Base-by-base conservation (phyloP, 2,888 invertebrate species). In the Tipula confusa region DNA sequence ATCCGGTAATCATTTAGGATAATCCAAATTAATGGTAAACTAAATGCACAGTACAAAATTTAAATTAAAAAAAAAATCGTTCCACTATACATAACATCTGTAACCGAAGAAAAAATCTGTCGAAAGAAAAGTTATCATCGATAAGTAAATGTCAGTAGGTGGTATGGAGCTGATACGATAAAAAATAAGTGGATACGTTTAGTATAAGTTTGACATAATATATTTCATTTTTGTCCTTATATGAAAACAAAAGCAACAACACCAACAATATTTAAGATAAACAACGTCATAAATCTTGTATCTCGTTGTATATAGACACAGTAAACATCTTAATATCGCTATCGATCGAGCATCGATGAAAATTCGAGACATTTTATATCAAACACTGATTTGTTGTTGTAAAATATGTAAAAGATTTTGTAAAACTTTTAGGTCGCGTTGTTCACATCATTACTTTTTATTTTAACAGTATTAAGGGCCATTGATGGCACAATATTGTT, bases 151-250 rank as follows among this genome's bases (percentile, higher is more conserved):
- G 43, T 43, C 13, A 2, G 43, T n/a, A 38, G 9, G 24, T 9
- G 24, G 11, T n/a, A n/a, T n/a, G 64, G 9, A 64, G 24, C 64
- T 64, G 43, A 24, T 24, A 6, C 48, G 18, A 11, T 64, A 24
- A 64, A 24, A 64, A 24, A 64, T 64, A 64, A 64, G 18, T 64
- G 64, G 64, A 64, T 48, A 48, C 3, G 4, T 18, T 64, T 24
- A 24, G 64, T 64, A 64, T 24, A 64, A 64, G 64, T 24, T 64
- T 64, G 64, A 64, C 64, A 64, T 64, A 64, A 64, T 64, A 64
- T 24, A 64, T 24, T 64, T 64, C 24, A 64, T 64, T 64, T n/a
- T 64, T 24, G 5, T 64, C 24, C 64, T 64, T 64, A 64, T 24
- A 64, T 1, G n/a, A n/a, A n/a, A n/a, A n/a, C n/a, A n/a, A n/a